Evolutionary conservation across 2,888 invertebrate genomes (phyloP), one percentile per base, ranked within the genome.

Genomic region (Tetropium fuscum): DNA sequence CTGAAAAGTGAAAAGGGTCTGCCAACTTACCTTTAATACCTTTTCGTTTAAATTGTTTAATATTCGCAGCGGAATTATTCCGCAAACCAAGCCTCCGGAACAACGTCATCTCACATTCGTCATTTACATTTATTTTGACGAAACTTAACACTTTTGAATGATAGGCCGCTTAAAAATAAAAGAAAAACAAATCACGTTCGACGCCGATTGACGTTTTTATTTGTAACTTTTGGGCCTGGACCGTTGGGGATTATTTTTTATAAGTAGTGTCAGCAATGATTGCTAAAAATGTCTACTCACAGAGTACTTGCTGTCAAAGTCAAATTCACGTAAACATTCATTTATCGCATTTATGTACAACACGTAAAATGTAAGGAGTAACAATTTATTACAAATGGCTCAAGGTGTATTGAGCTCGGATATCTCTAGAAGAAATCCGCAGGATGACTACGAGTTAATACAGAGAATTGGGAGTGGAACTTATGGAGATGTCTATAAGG

Each of bases 401-500:
- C 89, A 91, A 84, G 90, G 90, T 83, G 90, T 91, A 82, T 86
- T 94, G 81, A 93, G 94, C 82, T 93, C 95, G 81, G 95, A 95
- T 87, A 96, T 96, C 83, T 95, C 95, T 79, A 88, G 95, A 79
- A 88, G 94, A 79, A 96, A 96, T 87, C 96, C 96, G 68, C 95
- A 96, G 84, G 95, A 96, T 85, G 98, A 99, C 82, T 99, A 98
- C 83, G 98, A 99, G 84, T 89, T 99, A 77, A 93, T 99, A 78
- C 98, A 98, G 83, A 90, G 97, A 82, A 98, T 99, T 82, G 99
- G 99, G 79, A 97, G 97, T 83, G 99, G 99, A 78, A 99, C 99
- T 79, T 99, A 99, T 86, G 99, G 99, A 74, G 98, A 98, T 90
- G 98, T 98, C 81, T 98, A 97, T 86, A 98, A 98, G 93, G 97